Base-by-base conservation (phyloP, 2,888 invertebrate genomes). In the Cataglyphis livida region DNA sequence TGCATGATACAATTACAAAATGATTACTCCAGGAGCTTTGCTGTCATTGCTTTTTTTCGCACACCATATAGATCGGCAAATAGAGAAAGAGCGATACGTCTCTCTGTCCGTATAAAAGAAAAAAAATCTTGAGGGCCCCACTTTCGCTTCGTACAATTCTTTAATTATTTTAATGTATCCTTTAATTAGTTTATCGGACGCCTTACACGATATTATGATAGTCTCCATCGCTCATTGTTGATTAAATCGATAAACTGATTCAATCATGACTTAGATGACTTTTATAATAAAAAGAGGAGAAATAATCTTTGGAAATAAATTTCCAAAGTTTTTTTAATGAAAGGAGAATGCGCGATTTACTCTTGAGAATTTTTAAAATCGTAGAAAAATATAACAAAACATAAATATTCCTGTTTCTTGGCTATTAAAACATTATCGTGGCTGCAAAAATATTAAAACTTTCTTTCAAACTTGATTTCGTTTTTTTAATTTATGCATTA, bases 151-250 rank as follows among this genome's bases (percentile, higher is more conserved):
- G 44, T 35, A 38, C 18, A 48, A 48, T 48, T 65, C 35, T 35
- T 75, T 75, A 75, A 35, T 35, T 35, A 35, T 35, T 35, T 35
- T 35, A 35, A 35, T 35, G 35, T 35, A 44, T 44, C 48, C 35
- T 38, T 76, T 76, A 76, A 76, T 76, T 76, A 76, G 54, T 76
- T 76, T 51, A 76, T 75, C 65, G 51, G 25, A 75, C 65, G 25
- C 7, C 12, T n/a, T 35, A 21, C 10, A 21, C 44, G 44, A 64
- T 21, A 44, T 18, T 1, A 51, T 51, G 7, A 51, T n/a, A 2
- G n/a, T 54, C 38, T 25, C n/a, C 38, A 12, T 74, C 61, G n/a
- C 3, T 62, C 28, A 25, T 25, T 25, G 75, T 54, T 66, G 38
- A 66, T 66, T 25, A 68, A 35, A 18, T 18, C 48, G 61, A 10